Evolutionary conservation across 92 coral and sea anemone species (phyloP), one percentile per base, ranked within the genome.

Genomic region (Porites divaricata): DNA sequence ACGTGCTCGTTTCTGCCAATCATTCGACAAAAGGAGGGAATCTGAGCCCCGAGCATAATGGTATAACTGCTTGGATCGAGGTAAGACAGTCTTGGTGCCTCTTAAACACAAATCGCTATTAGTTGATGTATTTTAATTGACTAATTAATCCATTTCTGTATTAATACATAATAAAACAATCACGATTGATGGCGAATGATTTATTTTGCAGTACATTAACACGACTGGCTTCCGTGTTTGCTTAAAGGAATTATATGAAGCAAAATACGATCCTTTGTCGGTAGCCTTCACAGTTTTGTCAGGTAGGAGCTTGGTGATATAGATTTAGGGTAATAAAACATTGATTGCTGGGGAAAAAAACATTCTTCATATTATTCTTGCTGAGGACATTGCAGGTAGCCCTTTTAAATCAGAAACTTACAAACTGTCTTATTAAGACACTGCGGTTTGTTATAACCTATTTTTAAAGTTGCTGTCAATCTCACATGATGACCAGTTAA

Each of bases 161-260:
- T 28, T 28, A 28, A 28, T 2, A 28, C 35, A 28, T 28, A 2
- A 28, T 28, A 28, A 28, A 28, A 28, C 35, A 28, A 28, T 28
- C 35, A 28, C 35, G 41, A 28, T 28, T 28, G 41, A 28, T 28
- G 41, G 41, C 41, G 4, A 28, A 28, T 28, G 41, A 28, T 74
- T 8, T 13, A 2, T 15, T 26, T n/a, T 20, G 9, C 83, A 93
- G 96, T 87, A 91, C 48, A 75, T 93, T 53, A 87, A 88, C 35
- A 87, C 73, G 21, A 90, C 91, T 25, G 87, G 90, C 13, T 90
- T 93, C 76, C 90, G 93, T 58, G 73, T 91, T 54, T 93, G 96
- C 76, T 78, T 90, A 22, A 93, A 90, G 63, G 93, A 93, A 83
- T 52, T 88, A 22, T 81, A 54, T 28, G 87, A 65, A 24, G 83